Conservation (phyloP, 1,140 invertebrate species). For the Archegozetes longisetosus region DNA sequence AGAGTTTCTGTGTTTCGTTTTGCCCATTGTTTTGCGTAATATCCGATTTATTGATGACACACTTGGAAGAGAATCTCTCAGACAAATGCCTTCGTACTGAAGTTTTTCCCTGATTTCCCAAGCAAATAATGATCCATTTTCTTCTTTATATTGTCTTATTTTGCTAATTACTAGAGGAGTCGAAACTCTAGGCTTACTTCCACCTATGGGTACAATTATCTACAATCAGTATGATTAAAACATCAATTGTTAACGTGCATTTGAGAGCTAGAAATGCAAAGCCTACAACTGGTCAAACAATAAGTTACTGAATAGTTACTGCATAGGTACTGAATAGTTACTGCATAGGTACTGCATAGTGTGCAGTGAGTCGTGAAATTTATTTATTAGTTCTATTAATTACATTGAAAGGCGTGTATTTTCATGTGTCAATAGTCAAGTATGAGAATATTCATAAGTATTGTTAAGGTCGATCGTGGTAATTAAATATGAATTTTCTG, state of each 20-base stretch:
- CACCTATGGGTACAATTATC: conserved; percentile 46
- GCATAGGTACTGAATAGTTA: too few species aligned
- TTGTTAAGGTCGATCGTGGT: too few species aligned
- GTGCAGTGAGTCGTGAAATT: too few species aligned
- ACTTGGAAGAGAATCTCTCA: conserved; percentile 85
- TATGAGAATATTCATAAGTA: too few species aligned
- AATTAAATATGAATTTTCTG: too few species aligned
- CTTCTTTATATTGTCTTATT: conserved; percentile 82
- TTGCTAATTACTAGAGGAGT: conserved; percentile 86
- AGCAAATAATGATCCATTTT: conserved; percentile 86
- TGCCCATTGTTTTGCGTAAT: conserved; percentile 51
- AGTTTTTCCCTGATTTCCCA: conserved; percentile 87
- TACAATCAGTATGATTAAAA: not conserved
- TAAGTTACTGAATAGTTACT: too few species aligned
- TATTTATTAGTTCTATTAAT: too few species aligned
- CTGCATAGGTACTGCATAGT: too few species aligned
- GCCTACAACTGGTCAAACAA: too few species aligned
- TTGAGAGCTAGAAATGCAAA: too few species aligned
- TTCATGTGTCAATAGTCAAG: too few species aligned
- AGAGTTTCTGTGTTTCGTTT: not conserved
- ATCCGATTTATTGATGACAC: conserved; percentile 76
- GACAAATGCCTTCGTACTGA: conserved; percentile 69
- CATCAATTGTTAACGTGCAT: not conserved
- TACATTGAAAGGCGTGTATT: too few species aligned
- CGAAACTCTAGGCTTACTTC: conserved; percentile 87